Conservation (phyloP, 2,888 invertebrate genomes). For the Drosophila lacicola region DNA sequence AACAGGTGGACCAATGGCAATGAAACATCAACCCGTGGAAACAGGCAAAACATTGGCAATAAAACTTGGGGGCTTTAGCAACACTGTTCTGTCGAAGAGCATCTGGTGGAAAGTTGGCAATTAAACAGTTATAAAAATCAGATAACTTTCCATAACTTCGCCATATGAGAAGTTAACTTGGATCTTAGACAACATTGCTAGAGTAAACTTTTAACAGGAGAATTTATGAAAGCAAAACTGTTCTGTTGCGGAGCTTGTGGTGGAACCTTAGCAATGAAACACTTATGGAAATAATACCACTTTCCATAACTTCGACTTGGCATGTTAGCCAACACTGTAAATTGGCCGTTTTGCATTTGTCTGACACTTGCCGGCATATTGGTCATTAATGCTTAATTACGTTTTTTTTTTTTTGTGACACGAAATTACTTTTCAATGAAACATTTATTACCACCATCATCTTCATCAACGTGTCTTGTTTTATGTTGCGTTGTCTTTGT, state of each 20-base stretch:
- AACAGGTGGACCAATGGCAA: neutral
- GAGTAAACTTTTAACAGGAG: neutral
- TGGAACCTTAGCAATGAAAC: constrained; percentile 26
- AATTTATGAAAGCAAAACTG: neutral
- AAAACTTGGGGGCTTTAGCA: neutral
- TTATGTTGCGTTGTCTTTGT: constrained; percentile 7
- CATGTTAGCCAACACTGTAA: constrained; percentile 40
- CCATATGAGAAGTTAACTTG: no score
- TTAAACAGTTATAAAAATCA: constrained; percentile 12
- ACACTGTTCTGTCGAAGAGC: constrained; percentile 10
- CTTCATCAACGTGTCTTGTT: constrained; percentile 25
- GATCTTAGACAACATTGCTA: no score
- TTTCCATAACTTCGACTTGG: constrained; percentile 4
- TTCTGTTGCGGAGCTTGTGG: constrained; percentile 16
- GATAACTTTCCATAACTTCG: constrained; percentile 4
- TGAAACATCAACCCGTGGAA: no score
- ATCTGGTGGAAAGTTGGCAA: constrained; percentile 15
- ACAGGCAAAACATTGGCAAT: neutral
- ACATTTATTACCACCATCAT: constrained; percentile 59
- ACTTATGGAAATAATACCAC: neutral
- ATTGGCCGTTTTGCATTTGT: constrained; percentile 11
- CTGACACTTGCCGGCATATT: constrained; percentile 8
- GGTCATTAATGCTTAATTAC: constrained; percentile 45
- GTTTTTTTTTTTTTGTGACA: constrained; percentile 32
- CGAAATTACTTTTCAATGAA: constrained; percentile 74